A percentile compares a stretch with the other conserved stretches of the same genome.
These are phyloP conservation scores for Pseudococcus jackbeardsleyi DNA, from an alignment of 2,888 invertebrate genomes.

Conservation along the genomic window DNA sequence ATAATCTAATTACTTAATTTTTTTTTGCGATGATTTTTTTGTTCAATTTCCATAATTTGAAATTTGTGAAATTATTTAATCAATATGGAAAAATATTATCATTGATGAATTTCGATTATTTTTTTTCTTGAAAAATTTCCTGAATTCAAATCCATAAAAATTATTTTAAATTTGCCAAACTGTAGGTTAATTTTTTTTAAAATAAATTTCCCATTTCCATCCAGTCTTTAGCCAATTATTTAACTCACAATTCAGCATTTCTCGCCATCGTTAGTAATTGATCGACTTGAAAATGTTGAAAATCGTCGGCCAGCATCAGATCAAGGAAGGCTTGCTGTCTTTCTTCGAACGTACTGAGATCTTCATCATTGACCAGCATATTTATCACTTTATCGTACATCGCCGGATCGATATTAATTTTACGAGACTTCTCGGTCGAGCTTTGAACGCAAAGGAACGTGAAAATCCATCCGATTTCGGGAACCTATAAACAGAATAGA, in stretches of 20 bases:
- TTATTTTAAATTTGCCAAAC: too few species aligned
- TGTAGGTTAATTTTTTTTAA: too few species aligned
- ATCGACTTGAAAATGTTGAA: conserved; percentile 74
- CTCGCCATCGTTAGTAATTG: conserved; percentile 76
- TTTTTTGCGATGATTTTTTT: too few species aligned
- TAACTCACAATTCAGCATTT: conserved; percentile 76
- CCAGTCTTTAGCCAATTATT: neutral
- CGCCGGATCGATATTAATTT: conserved; percentile 70
- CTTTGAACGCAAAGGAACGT: conserved; percentile 71
- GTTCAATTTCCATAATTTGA: too few species aligned
- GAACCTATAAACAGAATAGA: conserved; percentile 70
- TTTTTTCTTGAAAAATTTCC: too few species aligned
- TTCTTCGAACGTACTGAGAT: conserved; percentile 70
- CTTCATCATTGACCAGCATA: conserved; percentile 71
- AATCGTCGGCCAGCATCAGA: conserved; percentile 76
- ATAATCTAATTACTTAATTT: too few species aligned
- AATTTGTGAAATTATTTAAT: too few species aligned
- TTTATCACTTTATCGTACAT: conserved; percentile 77
- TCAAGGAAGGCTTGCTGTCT: conserved; percentile 82
- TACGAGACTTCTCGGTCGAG: conserved; percentile 76
- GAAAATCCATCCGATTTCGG: conserved; percentile 76
- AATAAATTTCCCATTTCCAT: neutral
- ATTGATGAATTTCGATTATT: too few species aligned
- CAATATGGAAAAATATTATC: too few species aligned
- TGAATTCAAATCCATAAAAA: too few species aligned